These are phyloP conservation scores for Acleris holmiana DNA, from an alignment of 2,888 invertebrate genomes.

Conservation along the genomic window DNA sequence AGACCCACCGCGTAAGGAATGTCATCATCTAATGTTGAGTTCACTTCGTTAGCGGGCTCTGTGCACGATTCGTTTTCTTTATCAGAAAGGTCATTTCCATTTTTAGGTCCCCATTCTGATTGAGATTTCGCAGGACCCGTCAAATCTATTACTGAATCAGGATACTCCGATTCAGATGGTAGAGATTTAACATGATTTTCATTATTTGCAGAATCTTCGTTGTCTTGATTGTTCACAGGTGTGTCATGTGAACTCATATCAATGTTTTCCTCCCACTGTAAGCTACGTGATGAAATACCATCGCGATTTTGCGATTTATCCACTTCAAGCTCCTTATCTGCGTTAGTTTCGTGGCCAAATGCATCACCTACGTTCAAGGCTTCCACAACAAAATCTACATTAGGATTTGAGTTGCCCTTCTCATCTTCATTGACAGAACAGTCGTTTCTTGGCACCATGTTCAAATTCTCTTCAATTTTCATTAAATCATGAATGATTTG, in stretches of 20 bases:
- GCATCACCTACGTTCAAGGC: conserved; percentile 36
- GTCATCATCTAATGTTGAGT: conserved; percentile 58
- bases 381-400: conserved; percentile 46
- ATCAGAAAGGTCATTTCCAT: conserved; percentile 48
- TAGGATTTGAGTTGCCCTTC: conserved; percentile 40
- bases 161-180: conserved; percentile 45
- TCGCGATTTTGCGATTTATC: conserved; percentile 46
- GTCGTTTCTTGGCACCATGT: conserved; percentile 52
- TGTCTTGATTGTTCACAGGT: conserved; percentile 39
- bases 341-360: conserved; percentile 38
- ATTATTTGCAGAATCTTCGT: conserved; percentile 27
- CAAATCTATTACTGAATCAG: conserved; percentile 58
- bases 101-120: conserved; percentile 49
- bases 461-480: conserved; percentile 74
- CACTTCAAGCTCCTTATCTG: conserved; percentile 41
- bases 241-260: conserved; percentile 50
- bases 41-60: conserved; percentile 44
- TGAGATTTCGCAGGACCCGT: conserved; percentile 52
- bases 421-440: conserved; percentile 45
- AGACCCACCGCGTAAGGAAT: conserved; percentile 78
- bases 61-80: conserved; percentile 56
- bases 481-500: conserved; percentile 77
- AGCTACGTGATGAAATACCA: conserved; percentile 45
- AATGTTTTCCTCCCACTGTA: conserved; percentile 55
- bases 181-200: conserved; percentile 45